Evolutionary conservation across 1,140 invertebrate species (phyloP).

Genomic region (Lutraria rhynchaena): DNA sequence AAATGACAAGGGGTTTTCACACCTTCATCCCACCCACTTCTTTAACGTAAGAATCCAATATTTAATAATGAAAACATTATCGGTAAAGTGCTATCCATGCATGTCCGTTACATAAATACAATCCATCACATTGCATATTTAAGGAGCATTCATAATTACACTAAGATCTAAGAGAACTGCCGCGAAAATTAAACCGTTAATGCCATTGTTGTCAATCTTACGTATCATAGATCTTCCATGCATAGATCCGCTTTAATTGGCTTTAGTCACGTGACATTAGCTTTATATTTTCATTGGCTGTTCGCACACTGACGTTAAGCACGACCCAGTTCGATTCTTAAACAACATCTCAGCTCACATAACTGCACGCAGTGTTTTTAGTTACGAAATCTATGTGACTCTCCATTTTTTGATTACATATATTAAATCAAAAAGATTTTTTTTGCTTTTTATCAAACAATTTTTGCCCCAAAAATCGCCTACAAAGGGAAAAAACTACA

Average conservation of each 20-base stretch:
- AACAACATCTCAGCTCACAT: too few relatives aligned
- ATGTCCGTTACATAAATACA: conserved; percentile 7
- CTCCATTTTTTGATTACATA: too few relatives aligned
- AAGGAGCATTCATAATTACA: neutral
- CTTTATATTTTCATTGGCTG: neutral
- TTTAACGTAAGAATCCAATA: neutral
- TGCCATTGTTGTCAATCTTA: conserved; percentile 45
- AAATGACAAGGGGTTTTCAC: conserved; percentile 21
- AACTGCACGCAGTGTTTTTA: too few relatives aligned
- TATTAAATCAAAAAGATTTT: too few relatives aligned
- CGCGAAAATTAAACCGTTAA: conserved; percentile 16
- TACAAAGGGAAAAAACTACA: too few relatives aligned
- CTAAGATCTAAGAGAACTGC: neutral
- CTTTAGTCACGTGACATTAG: conserved; percentile 29
- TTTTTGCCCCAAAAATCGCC: too few relatives aligned
- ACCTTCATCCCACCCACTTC: conserved; percentile 48
- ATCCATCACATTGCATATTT: neutral
- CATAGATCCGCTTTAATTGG: conserved; percentile 48
- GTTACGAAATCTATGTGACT: too few relatives aligned
- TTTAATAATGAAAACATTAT: conserved; percentile 1
- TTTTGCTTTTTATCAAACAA: too few relatives aligned
- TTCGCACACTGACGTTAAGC: neutral
- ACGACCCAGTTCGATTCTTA: too few relatives aligned
- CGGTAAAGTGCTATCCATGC: neutral
- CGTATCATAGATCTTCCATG: conserved; percentile 45